A percentile compares a stretch with the other conserved stretches of the same genome.
Evolutionary conservation across 2,113 vertebrate species (phyloP).

Genomic region (Mionectes macconnelli): DNA sequence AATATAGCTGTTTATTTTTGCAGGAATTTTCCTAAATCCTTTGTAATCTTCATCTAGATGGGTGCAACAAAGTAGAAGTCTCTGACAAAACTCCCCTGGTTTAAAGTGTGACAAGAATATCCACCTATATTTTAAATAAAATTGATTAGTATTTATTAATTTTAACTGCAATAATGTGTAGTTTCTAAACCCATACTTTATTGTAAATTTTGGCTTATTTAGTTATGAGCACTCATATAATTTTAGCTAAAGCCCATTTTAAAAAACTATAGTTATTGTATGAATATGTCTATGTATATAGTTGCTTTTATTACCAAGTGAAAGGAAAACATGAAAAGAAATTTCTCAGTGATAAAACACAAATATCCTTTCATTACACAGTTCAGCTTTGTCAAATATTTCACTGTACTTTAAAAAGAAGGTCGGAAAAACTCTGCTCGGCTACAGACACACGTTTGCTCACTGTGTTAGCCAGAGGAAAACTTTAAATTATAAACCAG

Average conservation of each 20-base stretch:
- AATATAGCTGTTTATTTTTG: background rate
- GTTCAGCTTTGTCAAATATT: background rate
- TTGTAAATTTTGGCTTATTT: background rate
- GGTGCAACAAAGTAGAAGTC: background rate
- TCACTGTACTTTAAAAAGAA: rapidly evolving
- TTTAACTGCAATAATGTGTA: background rate
- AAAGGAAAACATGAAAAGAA: background rate
- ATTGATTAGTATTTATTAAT: background rate
- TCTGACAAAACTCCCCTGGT: background rate
- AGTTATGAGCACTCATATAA: background rate
- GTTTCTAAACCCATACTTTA: background rate
- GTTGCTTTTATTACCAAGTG: background rate
- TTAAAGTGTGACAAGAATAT: rapidly evolving
- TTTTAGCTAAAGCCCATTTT: background rate
- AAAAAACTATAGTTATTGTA: background rate
- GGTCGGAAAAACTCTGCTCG: background rate
- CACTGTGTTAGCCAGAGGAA: background rate
- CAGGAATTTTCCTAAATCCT: background rate
- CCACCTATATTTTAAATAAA: background rate
- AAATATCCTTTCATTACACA: background rate
- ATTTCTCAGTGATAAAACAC: background rate
- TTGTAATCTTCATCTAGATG: background rate
- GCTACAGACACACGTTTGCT: background rate
- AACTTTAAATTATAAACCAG: background rate
- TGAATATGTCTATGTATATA: background rate